Evolutionary conservation across 1,140 invertebrate genomes (phyloP), one percentile per base, ranked within the genome.

Genomic region (Drosophila quadrilineata): DNA sequence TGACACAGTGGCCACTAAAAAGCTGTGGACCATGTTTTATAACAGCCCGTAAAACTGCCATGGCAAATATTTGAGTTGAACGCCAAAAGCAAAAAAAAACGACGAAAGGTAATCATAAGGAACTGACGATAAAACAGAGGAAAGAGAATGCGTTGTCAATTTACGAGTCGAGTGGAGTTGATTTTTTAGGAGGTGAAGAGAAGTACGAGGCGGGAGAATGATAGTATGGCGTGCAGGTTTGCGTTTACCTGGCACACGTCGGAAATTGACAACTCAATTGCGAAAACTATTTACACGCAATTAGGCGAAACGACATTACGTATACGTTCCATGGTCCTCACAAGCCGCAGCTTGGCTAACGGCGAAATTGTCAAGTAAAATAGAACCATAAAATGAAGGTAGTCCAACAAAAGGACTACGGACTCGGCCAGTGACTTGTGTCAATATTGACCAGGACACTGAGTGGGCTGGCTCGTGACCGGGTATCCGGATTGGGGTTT

Each of bases 191-290:
- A 58, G 53, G 54, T 50, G 53, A 31, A 36, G 43, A 41, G 21
- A 48, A 29, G 24, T 17, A 16, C 6, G 2, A 14, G 24, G 38
- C n/a, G 26, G 6, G 28, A 8, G 17, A n/a, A n/a, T n/a, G 17
- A 10, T 19, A 21, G 35, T 3, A 28, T 2, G 6, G 5, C 2
- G 10, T n/a, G n/a, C n/a, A 21, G 38, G 40, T n/a, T 43, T 10
- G 40, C 46, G 45, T 59, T 43, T 38, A 50, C 22, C 45, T 35
- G 49, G 28, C 45, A 50, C 57, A 26, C 43, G 52, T 56, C 35
- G 45, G 54, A 63, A 63, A 63, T 68, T 68, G 65, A 63, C 65
- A 68, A 68, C 59, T 68, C 58, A 62, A 68, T 68, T 68, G 65
- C 49, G 41, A 63, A 68, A 56, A 63, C 65, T 63, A 68, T 68